Evolutionary conservation across 2,888 invertebrate species (phyloP), one percentile per base, ranked within the genome.

Genomic region (Calameuta filiformis): DNA sequence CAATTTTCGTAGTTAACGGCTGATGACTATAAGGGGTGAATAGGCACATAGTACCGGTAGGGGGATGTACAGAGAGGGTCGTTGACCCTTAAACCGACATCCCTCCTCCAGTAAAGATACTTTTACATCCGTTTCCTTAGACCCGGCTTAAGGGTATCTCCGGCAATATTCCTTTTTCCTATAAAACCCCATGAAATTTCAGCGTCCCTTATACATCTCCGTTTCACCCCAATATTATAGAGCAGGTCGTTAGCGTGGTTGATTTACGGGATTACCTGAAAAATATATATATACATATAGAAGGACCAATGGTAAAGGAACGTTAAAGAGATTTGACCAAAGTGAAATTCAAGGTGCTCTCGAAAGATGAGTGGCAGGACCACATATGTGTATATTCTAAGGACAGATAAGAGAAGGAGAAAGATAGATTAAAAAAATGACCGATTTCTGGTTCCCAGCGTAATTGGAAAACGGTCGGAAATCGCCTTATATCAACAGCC

Each of bases 401-500:
- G 1, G 2, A 6, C 4, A 23, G 15, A 40, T 6, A 37, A 37
- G 12, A 12, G 37, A 15, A 23, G 23, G 23, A 23, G 23, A 23
- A 9, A 23, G 40, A 40, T 1, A 40, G 40, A 40, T 6, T 15
- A 0, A 30, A 31, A 30, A 30, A 34, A 12, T 30, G 31, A 15
- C 31, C 71, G 40, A 71, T 30, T 71, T 71, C 33, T 71, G 71
- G 12, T 71, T 83, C 80, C 79, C 75, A 69, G 73, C 68, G 40
- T 86, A 85, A 86, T 85, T 85, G 85, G 85, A 85, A 83, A 85
- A 79, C 80, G 75, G 77, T 75, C 73, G 79, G 80, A 35, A 34
- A 69, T 75, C 73, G 77, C 35, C 75, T 78, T 68, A 78, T 40
- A 75, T 35, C 34, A 35, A 33, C 35, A 73, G 23, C 31, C 73